A percentile compares a stretch with the other conserved stretches of the same genome.
Evolutionary conservation across 1,140 invertebrate genomes (phyloP).

Genomic region (Coboldia fuscipes): DNA sequence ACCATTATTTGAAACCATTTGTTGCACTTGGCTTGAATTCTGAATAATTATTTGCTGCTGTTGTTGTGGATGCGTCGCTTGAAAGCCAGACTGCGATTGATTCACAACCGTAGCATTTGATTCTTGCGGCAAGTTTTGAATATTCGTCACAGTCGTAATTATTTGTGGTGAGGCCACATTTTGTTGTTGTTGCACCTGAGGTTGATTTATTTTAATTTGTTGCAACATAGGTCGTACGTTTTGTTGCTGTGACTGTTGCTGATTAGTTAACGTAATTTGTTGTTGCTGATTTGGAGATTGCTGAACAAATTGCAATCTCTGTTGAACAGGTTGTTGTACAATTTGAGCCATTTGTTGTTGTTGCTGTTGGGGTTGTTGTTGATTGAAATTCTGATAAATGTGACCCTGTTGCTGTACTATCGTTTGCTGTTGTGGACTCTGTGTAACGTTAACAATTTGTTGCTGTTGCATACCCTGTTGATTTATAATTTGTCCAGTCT

Average conservation of each 20-base stretch:
- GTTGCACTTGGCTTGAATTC: slow-evolving; percentile 7
- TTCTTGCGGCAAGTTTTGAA: not conserved
- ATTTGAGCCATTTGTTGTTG: slow-evolving; percentile 9
- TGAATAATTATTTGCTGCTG: not conserved
- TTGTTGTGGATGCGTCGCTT: not conserved
- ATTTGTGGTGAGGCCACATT: slow-evolving; percentile 7
- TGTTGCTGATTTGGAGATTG: slow-evolving; percentile 12
- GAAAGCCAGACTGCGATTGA: not conserved
- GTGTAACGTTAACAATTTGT: slow-evolving; percentile 19
- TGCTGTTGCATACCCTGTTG: too few species aligned
- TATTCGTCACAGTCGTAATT: slow-evolving; percentile 5
- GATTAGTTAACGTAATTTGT: slow-evolving; percentile 5
- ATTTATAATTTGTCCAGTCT: too few species aligned
- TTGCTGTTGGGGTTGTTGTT: slow-evolving; percentile 16
- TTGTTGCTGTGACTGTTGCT: slow-evolving; percentile 8
- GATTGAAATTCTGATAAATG: slow-evolving; percentile 23
- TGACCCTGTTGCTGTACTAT: slow-evolving; percentile 26
- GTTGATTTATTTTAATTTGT: slow-evolving; percentile 5
- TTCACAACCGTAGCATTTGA: not conserved
- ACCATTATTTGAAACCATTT: slow-evolving; percentile 3
- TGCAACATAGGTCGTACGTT: slow-evolving; percentile 13
- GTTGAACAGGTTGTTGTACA: slow-evolving; percentile 5
- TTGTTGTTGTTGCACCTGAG: slow-evolving; percentile 8
- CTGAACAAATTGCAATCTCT: slow-evolving; percentile 3
- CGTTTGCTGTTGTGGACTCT: slow-evolving; percentile 21